Evolutionary conservation across 2,888 invertebrate species (phyloP).

Genomic region (Apodemia mormo): DNA sequence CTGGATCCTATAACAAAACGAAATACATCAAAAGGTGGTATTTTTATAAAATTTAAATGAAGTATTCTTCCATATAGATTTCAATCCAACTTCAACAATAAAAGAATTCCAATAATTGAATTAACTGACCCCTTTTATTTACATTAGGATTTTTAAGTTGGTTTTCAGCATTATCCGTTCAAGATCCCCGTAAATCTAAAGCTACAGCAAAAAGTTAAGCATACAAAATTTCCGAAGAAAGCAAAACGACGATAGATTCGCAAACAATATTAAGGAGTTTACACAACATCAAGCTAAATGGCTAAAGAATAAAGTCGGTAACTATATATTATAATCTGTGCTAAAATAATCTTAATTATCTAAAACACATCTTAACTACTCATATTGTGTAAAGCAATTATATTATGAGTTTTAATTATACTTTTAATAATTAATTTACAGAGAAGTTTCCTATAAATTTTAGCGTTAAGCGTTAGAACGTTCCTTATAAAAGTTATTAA

Average conservation of each 20-base stretch:
- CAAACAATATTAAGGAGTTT: conserved; percentile 1
- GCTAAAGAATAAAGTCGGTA: too few relatives aligned
- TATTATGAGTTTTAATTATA: too few relatives aligned
- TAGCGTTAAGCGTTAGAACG: too few relatives aligned
- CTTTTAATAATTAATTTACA: too few relatives aligned
- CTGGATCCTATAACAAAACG: too few relatives aligned
- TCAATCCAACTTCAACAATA: not conserved
- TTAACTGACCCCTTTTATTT: not conserved
- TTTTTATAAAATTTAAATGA: not conserved
- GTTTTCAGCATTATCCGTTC: conserved; percentile 12
- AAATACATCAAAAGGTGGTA: too few relatives aligned
- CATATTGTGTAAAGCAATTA: too few relatives aligned
- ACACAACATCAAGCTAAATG: not conserved
- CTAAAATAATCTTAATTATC: too few relatives aligned
- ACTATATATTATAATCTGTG: too few relatives aligned
- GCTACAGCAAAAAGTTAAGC: conserved; percentile 13
- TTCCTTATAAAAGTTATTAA: too few relatives aligned
- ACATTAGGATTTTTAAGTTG: conserved; percentile 7
- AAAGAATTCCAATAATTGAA: not conserved
- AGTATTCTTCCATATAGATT: not conserved
- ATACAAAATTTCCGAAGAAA: conserved; percentile 16
- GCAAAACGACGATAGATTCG: conserved; percentile 11
- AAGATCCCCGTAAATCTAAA: conserved; percentile 7
- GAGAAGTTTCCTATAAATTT: too few relatives aligned
- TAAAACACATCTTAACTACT: too few relatives aligned